Evolutionary conservation across 2,888 invertebrate species (phyloP).

Genomic region (Zygogramma bicolorata): DNA sequence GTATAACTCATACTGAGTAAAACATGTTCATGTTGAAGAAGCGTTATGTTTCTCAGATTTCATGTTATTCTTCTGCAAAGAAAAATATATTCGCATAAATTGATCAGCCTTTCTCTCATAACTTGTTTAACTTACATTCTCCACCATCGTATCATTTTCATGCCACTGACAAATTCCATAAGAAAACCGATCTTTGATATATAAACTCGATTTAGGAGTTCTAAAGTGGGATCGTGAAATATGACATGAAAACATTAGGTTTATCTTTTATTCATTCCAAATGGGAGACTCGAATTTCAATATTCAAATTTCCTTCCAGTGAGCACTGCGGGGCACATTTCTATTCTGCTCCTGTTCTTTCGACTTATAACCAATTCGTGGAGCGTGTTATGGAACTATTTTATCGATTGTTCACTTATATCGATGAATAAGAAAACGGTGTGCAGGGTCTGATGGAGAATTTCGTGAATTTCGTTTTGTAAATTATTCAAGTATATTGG

Average conservation of each 20-base stretch:
- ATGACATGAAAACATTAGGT: constrained; percentile 23
- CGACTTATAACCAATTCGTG: not conserved
- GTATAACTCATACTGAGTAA: too few relatives aligned
- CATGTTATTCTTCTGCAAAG: not conserved
- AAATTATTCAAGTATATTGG: too few relatives aligned
- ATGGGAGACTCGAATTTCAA: constrained; percentile 18
- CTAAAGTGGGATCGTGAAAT: constrained; percentile 13
- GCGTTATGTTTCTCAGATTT: too few relatives aligned
- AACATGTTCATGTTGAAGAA: too few relatives aligned
- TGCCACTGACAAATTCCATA: constrained; percentile 3
- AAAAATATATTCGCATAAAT: not conserved
- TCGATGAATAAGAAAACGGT: not conserved
- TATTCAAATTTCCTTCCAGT: constrained; percentile 15
- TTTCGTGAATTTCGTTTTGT: too few relatives aligned
- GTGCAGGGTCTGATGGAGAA: too few relatives aligned
- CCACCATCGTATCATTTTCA: constrained; percentile 11
- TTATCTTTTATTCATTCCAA: constrained; percentile 23
- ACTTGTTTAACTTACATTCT: not conserved
- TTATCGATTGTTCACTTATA: not conserved
- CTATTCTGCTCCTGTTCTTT: not conserved
- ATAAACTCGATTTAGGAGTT: constrained; percentile 20
- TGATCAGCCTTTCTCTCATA: not conserved
- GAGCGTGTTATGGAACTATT: not conserved
- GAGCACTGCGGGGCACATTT: not conserved
- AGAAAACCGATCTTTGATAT: constrained; percentile 22